phyloP scores from a whole-genome alignment of 2,113 vertebrate genomes.

The Phalacrocorax pelagicus region DNA sequence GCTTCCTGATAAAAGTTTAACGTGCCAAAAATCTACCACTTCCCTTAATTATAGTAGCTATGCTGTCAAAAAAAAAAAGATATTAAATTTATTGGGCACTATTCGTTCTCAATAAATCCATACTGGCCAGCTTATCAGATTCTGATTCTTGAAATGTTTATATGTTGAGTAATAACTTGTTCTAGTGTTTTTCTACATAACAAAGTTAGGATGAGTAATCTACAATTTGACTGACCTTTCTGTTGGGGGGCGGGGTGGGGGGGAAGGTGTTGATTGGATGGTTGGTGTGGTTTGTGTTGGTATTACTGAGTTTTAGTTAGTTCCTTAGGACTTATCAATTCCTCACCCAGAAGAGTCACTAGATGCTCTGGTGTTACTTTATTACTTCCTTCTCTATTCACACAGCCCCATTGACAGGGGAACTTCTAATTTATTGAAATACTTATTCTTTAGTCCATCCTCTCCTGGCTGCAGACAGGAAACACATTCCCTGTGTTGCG shows the following conservation, averaged over 20 bases:
- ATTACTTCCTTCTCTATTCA: background rate
- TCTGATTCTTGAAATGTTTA: background rate
- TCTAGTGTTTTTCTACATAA: background rate
- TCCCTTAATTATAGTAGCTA: slow-evolving; percentile 2
- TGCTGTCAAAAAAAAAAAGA: background rate
- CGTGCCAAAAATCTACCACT: slow-evolving; percentile 12
- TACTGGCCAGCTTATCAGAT: background rate
- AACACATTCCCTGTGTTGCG: background rate
- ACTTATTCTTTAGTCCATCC: background rate
- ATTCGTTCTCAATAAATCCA: background rate
- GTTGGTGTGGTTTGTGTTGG: background rate
- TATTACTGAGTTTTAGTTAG: background rate
- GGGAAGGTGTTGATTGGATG: background rate
- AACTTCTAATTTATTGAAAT: background rate
- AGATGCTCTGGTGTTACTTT: background rate
- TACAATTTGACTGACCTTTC: background rate
- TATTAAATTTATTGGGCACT: background rate
- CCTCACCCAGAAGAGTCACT: background rate
- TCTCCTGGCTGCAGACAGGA: background rate
- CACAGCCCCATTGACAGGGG: background rate
- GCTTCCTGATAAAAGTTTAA: background rate
- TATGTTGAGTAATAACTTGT: background rate
- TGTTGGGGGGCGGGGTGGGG: fast-evolving
- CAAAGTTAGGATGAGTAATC: background rate
- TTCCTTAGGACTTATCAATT: background rate